Evolutionary conservation across 2,113 vertebrate genomes (phyloP).

Genomic region (Australoheros scitulus): DNA sequence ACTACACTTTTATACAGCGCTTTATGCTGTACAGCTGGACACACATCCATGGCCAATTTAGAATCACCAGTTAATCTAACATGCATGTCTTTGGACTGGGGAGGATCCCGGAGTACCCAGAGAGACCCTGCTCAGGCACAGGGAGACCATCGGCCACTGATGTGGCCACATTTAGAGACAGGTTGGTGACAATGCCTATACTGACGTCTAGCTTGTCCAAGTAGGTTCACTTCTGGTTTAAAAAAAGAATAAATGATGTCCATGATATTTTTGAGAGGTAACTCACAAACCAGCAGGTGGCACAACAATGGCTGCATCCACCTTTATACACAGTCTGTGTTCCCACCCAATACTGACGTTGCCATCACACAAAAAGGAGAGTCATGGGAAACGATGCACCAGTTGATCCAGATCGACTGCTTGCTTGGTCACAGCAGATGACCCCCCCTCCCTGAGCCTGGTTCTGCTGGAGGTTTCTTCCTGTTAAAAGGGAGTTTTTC

Average conservation of each 20-base stretch:
- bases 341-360: background rate
- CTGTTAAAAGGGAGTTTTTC: no score
- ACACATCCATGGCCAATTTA: background rate
- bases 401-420: no score
- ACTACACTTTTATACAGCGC: background rate
- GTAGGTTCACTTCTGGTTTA: background rate
- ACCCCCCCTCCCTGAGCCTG: no score
- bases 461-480: no score
- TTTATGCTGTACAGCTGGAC: rapidly evolving
- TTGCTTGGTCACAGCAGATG: no score
- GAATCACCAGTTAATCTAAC: background rate
- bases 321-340: background rate
- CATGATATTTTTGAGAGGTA: background rate
- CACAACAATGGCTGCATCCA: background rate
- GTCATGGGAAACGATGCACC: no score
- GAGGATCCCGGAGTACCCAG: background rate
- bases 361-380: no score
- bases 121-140: background rate
- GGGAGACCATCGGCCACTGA: background rate
- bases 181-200: background rate
- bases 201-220: background rate
- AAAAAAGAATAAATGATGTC: no score
- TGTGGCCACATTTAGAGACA: no score
- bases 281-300: no score
- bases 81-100: background rate